Evolutionary conservation across 2,113 vertebrate species (phyloP).

Genomic region (Microcebus jonahi): DNA sequence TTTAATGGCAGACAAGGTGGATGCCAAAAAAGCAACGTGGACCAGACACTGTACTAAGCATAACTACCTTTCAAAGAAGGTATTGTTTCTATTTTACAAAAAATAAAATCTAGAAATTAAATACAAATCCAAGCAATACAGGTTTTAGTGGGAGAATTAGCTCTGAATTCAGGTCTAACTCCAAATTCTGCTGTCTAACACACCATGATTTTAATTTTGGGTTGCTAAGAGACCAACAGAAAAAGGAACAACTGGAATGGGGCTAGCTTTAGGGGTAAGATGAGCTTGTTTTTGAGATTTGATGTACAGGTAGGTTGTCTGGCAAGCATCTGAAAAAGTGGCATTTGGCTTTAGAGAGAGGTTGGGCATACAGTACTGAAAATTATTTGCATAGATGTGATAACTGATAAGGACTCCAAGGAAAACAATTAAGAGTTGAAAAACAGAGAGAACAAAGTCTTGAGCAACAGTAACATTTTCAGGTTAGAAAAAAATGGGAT

Average conservation of each 20-base stretch:
- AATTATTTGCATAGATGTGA: background rate
- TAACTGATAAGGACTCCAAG: background rate
- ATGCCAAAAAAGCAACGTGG: background rate
- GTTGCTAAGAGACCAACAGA: background rate
- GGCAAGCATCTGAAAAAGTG: background rate
- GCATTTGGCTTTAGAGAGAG: constrained; percentile 10
- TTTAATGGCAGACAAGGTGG: background rate
- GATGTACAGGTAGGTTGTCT: background rate
- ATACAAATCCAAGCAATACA: background rate
- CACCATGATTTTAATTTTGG: background rate
- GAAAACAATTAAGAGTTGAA: background rate
- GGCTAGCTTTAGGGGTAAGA: background rate
- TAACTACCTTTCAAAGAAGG: background rate
- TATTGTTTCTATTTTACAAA: constrained; percentile 24
- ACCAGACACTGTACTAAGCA: background rate
- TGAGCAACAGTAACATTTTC: background rate
- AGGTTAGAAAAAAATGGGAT: constrained; percentile 3
- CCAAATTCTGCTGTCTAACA: background rate
- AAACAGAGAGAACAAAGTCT: background rate
- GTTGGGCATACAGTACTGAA: background rate
- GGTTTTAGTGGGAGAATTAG: background rate
- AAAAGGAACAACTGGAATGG: background rate
- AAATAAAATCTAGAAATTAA: background rate
- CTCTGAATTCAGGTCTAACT: background rate
- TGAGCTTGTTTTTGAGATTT: background rate